phyloP scores from a whole-genome alignment of 2,797 vertebrate genomes.

The Eulemur albifrons region DNA sequence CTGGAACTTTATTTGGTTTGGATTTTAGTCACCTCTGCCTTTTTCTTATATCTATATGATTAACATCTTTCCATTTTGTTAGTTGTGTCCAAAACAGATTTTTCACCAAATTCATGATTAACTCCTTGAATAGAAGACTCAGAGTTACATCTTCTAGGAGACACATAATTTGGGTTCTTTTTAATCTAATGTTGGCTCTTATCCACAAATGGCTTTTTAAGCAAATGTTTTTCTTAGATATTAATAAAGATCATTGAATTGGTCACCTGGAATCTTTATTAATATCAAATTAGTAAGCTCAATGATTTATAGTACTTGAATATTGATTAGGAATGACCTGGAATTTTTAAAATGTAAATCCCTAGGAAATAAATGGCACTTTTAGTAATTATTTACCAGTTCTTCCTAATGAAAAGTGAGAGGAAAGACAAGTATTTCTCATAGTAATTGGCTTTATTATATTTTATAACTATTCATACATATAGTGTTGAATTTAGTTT shows the following conservation, averaged over 20 bases:
- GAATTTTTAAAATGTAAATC: slow-evolving; percentile 37
- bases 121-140: slow-evolving; percentile 36
- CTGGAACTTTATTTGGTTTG: slow-evolving; percentile 37
- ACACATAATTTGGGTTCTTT: slow-evolving; percentile 45
- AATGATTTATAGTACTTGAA: slow-evolving; percentile 6
- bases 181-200: slow-evolving; percentile 31
- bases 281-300: slow-evolving; percentile 50
- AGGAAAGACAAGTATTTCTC: slow-evolving; percentile 38
- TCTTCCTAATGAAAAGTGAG: slow-evolving; percentile 44
- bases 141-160: slow-evolving; percentile 34
- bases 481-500: slow-evolving; percentile 38
- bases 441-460: slow-evolving; percentile 38
- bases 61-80: slow-evolving; percentile 40
- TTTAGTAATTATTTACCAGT: slow-evolving; percentile 41
- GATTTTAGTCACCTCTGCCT: slow-evolving; percentile 8
- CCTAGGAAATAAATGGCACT: slow-evolving; percentile 33
- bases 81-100: slow-evolving; percentile 31
- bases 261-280: slow-evolving; percentile 29
- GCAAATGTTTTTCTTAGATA: slow-evolving; percentile 50
- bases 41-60: slow-evolving; percentile 17
- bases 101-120: slow-evolving; percentile 30
- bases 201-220: slow-evolving; percentile 35
- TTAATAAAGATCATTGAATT: slow-evolving; percentile 46
- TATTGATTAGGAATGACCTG: slow-evolving; percentile 43
- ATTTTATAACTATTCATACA: slow-evolving; percentile 42